Percentiles rank a stretch among this genome's conserved stretches.
Evolutionary conservation across 1,140 invertebrate species (phyloP).

Genomic region (Heliconius himera): DNA sequence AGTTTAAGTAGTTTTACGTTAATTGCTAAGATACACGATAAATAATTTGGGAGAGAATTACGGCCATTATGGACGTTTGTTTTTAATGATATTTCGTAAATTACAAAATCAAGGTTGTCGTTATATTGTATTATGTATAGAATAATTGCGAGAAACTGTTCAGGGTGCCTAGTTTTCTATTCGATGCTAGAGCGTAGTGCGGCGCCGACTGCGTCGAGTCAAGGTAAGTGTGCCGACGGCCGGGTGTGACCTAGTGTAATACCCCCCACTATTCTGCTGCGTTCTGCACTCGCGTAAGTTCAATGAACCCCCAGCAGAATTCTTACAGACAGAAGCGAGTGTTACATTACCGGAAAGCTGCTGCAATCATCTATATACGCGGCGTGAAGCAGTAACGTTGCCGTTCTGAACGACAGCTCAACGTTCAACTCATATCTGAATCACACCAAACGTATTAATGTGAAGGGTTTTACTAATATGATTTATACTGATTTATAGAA

Average conservation of each 20-base stretch:
- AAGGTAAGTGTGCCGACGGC: slow-evolving; percentile 80
- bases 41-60: neutral
- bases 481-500: neutral
- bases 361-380: slow-evolving; percentile 69
- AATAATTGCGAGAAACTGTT: slow-evolving; percentile 58
- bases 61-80: neutral
- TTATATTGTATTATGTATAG: slow-evolving; percentile 48
- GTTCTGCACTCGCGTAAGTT: slow-evolving; percentile 79
- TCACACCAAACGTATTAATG: neutral
- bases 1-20: no score
- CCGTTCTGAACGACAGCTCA: neutral
- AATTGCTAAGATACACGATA: no score
- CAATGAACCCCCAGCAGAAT: slow-evolving; percentile 77
- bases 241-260: slow-evolving; percentile 75
- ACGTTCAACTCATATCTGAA: neutral
- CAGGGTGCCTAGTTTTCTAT: slow-evolving; percentile 73
- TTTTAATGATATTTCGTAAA: neutral
- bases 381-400: slow-evolving; percentile 30
- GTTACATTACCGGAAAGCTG: slow-evolving; percentile 79
- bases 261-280: slow-evolving; percentile 64
- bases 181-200: slow-evolving; percentile 58
- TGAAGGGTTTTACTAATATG: neutral
- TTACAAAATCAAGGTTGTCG: neutral
- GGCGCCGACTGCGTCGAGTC: slow-evolving; percentile 68
- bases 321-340: slow-evolving; percentile 74